Evolutionary conservation across 2,888 invertebrate genomes (phyloP), one percentile per base, ranked within the genome.

Genomic region (Lepidochrysops patricia): DNA sequence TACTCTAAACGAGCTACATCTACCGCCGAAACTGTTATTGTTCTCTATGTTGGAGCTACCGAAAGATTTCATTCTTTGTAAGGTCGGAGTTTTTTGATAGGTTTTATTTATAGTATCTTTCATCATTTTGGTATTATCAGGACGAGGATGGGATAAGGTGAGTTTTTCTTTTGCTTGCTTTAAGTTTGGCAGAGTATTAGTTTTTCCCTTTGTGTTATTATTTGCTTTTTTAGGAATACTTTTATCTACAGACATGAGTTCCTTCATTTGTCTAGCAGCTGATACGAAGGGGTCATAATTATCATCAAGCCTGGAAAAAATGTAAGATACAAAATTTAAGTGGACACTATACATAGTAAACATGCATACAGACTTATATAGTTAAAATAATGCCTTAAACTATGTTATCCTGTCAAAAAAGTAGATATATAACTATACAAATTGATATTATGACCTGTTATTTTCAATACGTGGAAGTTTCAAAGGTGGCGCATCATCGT

Each of bases 191-290:
- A 89, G 84, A 69, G 87, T 89, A 75, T 81, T 75, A 64, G 73
- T 81, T 66, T 76, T 73, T 71, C 90, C 82, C 83, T 89, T 79
- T 73, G 88, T 70, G 66, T 84, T 67, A 57, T 72, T 79, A 72
- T 82, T 80, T 65, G 77, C 64, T 74, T 82, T 86, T 80, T 84
- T 85, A 68, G 88, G 81, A 68, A 89, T 79, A 75, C 84, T 87
- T 60, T 92, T 91, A 68, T 93, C 92, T 63, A 93, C 91, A 57
- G 93, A 93, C 83, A 95, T 92, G 34, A 96, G 91, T 74, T 96
- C 95, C 82, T 94, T 93, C 87, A 96, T 92, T 84, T 96, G 96
- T 66, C 93, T 93, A 83, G 95, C 94, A 56, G 96, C 96, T 67
- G 93, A 92, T 67, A 92, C 83, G 81, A 94, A 95, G 57, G 96